Conservation (phyloP, 2,888 invertebrate genomes). For the Argyresthia albistria region DNA sequence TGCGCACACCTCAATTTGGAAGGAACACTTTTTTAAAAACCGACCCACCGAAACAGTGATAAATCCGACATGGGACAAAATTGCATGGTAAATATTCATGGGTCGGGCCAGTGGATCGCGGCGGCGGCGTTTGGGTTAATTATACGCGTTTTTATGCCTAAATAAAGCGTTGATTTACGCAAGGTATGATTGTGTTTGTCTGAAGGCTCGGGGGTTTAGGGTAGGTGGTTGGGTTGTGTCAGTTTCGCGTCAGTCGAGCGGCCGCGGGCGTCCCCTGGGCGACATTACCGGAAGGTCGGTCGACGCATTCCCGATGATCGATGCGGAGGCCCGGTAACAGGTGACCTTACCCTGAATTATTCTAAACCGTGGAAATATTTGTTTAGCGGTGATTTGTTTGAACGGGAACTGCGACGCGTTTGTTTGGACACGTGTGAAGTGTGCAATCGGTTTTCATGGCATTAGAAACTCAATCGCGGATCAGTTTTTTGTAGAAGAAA, state of each 20-base stretch:
- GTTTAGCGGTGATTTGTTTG: conserved; percentile 67
- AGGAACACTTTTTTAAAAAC: conserved; percentile 55
- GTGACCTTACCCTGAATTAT: conserved; percentile 70
- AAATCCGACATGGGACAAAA: conserved; percentile 57
- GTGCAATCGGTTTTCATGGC: conserved; percentile 22
- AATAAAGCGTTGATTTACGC: neutral
- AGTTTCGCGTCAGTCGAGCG: neutral
- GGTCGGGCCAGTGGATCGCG: conserved; percentile 24
- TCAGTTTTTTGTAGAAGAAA: too few relatives aligned
- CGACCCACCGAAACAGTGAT: conserved; percentile 46
- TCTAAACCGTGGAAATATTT: conserved; percentile 66
- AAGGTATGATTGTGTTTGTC: neutral
- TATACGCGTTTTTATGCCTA: conserved; percentile 19
- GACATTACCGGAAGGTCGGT: conserved; percentile 60
- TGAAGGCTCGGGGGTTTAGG: neutral
- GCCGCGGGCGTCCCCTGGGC: conserved; percentile 38
- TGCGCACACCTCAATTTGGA: conserved; percentile 41
- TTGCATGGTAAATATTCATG: conserved; percentile 65
- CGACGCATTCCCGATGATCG: conserved; percentile 67
- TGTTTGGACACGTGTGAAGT: conserved; percentile 28
- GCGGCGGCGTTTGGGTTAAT: conserved; percentile 39
- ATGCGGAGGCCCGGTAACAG: conserved; percentile 67
- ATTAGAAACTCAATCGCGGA: neutral
- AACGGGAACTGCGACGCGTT: conserved; percentile 48
- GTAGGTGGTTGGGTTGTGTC: neutral